Conservation (phyloP, 2,888 invertebrate species). For the Notocelia uddmanniana region DNA sequence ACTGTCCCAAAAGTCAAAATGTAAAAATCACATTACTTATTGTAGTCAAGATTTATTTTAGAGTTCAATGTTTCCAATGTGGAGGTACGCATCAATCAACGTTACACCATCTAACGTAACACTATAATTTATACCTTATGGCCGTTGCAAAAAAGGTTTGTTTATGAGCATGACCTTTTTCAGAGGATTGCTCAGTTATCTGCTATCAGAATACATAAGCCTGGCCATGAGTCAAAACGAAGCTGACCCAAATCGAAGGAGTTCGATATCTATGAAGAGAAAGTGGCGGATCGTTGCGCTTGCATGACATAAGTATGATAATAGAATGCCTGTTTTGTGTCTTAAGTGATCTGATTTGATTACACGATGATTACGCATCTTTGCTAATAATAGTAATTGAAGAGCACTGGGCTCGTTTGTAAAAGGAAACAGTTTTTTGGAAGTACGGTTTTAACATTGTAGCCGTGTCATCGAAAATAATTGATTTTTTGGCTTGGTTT, state of each 20-base stretch:
- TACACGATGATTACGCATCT: constrained; percentile 32
- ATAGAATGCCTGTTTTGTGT: constrained; percentile 41
- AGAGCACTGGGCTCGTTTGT: constrained; percentile 7
- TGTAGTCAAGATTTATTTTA: constrained; percentile 24
- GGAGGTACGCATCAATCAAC: constrained; percentile 29
- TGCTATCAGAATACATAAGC: constrained; percentile 74
- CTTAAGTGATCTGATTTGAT: constrained; percentile 41
- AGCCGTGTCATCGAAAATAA: background rate
- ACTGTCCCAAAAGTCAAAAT: background rate
- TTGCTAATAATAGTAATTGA: constrained; percentile 32
- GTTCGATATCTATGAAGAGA: constrained; percentile 73
- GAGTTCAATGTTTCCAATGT: constrained; percentile 34
- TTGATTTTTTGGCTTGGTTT: background rate
- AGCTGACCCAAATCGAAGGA: constrained; percentile 69
- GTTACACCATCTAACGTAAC: constrained; percentile 32
- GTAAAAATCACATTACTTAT: constrained; percentile 6
- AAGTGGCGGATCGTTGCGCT: constrained; percentile 77
- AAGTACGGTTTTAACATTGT: background rate
- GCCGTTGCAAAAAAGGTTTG: constrained; percentile 55
- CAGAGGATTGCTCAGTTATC: constrained; percentile 62
- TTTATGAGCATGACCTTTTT: constrained; percentile 68
- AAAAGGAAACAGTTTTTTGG: background rate
- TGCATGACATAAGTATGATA: constrained; percentile 67
- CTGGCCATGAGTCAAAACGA: constrained; percentile 68
- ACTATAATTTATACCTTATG: constrained; percentile 39